Conservation (phyloP, 2,888 invertebrate genomes). For the Microdon myrmicae region DNA sequence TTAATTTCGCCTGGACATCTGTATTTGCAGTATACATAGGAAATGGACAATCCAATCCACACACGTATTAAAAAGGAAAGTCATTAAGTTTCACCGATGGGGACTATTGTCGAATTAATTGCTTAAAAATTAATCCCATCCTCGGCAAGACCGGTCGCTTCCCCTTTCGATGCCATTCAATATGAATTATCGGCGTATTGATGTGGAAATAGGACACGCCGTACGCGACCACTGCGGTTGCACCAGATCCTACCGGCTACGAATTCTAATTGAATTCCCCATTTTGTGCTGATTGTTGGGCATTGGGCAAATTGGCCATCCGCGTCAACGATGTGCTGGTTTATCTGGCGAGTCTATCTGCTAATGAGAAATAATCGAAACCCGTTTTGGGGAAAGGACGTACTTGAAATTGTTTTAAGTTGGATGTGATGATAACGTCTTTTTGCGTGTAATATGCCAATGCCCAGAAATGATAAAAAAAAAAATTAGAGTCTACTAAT, state of each 20-base stretch:
- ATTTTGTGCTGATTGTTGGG: conserved; percentile 34
- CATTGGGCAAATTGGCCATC: conserved; percentile 29
- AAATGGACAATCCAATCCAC: no score
- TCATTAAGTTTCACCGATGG: conserved; percentile 23
- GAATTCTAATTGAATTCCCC: conserved; percentile 43
- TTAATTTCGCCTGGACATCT: no score
- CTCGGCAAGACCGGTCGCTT: not conserved
- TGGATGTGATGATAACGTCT: no score
- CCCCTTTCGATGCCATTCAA: conserved; percentile 3
- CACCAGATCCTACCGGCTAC: not conserved
- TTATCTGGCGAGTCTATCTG: conserved; percentile 41
- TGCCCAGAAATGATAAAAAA: no score
- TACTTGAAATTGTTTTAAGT: no score
- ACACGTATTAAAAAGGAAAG: conserved; percentile 21
- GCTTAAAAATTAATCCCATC: conserved; percentile 37
- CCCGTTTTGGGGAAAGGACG: no score
- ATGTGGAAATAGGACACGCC: conserved; percentile 33
- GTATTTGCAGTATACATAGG: no score
- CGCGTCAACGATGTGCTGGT: conserved; percentile 29
- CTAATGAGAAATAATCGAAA: conserved; percentile 45
- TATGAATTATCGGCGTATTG: conserved; percentile 27
- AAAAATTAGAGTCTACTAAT: no score
- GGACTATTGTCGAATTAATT: conserved; percentile 41
- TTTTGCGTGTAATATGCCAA: no score
- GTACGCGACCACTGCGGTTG: not conserved